phyloP scores from a whole-genome alignment of 2,113 vertebrate species.

The Gasterosteus aculeatus region DNA sequence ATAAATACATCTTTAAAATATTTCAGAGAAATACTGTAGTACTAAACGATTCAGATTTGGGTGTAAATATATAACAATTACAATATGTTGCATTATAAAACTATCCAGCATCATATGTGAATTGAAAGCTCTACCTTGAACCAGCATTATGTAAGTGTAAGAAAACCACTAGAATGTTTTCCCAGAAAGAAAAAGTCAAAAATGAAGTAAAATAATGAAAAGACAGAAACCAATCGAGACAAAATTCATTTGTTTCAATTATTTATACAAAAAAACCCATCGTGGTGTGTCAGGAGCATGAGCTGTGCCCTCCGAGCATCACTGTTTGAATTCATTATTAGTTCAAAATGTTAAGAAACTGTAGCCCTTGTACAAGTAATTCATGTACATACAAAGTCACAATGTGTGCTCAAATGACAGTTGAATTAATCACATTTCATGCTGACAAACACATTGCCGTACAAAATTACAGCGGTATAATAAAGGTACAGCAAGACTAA shows the following conservation, averaged over 20 bases:
- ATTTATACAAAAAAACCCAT: constrained; percentile 73
- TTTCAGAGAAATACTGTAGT: too few relatives aligned
- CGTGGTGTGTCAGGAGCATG: constrained; percentile 41
- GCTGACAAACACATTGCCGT: constrained; percentile 80
- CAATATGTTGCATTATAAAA: too few relatives aligned
- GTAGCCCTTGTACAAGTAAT: constrained; percentile 83
- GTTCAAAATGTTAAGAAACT: constrained; percentile 74
- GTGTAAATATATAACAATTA: too few relatives aligned
- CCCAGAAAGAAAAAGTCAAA: background rate
- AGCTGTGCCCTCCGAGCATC: constrained; percentile 45
- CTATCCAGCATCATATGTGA: too few relatives aligned
- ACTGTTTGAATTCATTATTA: constrained; percentile 63
- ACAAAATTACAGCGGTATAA: constrained; percentile 80
- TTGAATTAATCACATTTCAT: constrained; percentile 80
- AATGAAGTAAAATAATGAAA: constrained; percentile 3
- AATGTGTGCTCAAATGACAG: constrained; percentile 74
- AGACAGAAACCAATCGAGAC: constrained; percentile 37
- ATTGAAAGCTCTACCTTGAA: too few relatives aligned
- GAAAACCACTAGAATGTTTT: background rate
- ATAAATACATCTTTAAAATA: too few relatives aligned
- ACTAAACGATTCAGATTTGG: too few relatives aligned
- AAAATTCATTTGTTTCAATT: constrained; percentile 58
- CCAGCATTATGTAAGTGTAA: too few relatives aligned
- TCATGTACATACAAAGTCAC: constrained; percentile 77
- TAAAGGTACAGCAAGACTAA: constrained; percentile 79